Evolutionary conservation across 2,888 invertebrate genomes (phyloP), one percentile per base, ranked within the genome.

Genomic region (Latrodectus elegans): DNA sequence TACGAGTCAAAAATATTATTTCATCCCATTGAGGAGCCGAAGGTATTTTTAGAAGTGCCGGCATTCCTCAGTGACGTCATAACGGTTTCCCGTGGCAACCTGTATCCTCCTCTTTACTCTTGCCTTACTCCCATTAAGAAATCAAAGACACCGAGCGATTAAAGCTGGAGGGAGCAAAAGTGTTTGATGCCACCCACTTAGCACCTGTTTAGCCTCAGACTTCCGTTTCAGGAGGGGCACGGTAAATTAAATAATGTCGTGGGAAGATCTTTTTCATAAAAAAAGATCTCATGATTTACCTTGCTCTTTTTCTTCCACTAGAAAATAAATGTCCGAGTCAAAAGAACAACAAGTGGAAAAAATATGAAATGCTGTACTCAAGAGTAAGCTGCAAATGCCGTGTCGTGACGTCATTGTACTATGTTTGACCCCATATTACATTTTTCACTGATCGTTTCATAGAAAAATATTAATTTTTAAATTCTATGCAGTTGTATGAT

Each of bases 81-180:
- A 76, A 77, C 86, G 81, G 86, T 86, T 86, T 86, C 86, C 86
- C 86, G 81, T 86, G 71, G 81, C 86, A 86, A 86, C 86, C 86
- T 81, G 72, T 81, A 81, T 73, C 81, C 60, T 26, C 60, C 75
- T 65, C 53, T 81, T 80, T 77, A 76, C 86, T 67, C 74, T 60
- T 17, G 22, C 22, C 38, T 10, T 64, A 38, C 72, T 60, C 75
- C 78, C 85, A 85, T 79, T 79, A 85, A 79, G 85, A 79, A 85
- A 84, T 84, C 84, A 84, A 73, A 81, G 78, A 78, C 65, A 73
- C 78, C 55, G 60, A 64, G 51, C 67, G 82, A 68, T 82, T 82
- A 74, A 82, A 74, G n/a, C 77, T 68, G 84, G 78, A 72, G 78
- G 55, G 17, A 74, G n/a, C 77, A 65, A 78, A 73, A 72, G 78